These are phyloP conservation scores for Campoplex nolae DNA, from an alignment of 2,888 invertebrate species.

Conservation along the genomic window DNA sequence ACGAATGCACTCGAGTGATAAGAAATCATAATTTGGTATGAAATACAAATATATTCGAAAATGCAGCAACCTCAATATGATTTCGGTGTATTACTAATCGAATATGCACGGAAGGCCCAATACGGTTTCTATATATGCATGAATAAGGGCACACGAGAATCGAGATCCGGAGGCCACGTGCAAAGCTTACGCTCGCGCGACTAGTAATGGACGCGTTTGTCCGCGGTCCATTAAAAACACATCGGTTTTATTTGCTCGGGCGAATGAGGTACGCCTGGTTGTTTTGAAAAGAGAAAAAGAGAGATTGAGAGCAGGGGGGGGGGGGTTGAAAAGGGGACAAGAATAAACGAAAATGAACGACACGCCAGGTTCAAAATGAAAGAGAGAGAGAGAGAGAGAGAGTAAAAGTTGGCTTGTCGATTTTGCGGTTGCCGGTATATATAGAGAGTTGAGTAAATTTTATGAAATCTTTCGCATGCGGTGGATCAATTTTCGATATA, in stretches of 20 bases:
- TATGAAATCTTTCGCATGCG: neutral
- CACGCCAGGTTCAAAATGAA: conserved; percentile 4
- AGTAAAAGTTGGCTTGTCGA: conserved; percentile 28
- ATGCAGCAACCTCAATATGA: neutral
- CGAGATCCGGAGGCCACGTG: conserved; percentile 54
- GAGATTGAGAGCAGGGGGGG: neutral
- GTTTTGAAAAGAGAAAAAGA: conserved; percentile 37
- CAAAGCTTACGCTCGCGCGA: conserved; percentile 65
- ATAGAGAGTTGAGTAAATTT: neutral
- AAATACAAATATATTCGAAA: neutral
- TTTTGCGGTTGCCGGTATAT: conserved; percentile 18
- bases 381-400: conserved; percentile 42
- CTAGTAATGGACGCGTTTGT: conserved; percentile 74
- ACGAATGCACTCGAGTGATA: neutral
- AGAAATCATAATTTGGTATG: neutral
- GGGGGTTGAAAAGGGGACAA: neutral
- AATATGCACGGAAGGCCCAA: conserved; percentile 11
- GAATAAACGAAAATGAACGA: conserved; percentile 30
- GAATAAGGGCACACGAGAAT: conserved; percentile 31
- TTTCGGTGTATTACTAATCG: neutral
- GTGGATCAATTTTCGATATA: neutral
- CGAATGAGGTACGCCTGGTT: conserved; percentile 52
- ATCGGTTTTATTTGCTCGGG: conserved; percentile 76
- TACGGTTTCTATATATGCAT: neutral
- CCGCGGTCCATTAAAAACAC: conserved; percentile 79